phyloP scores from a whole-genome alignment of 2,797 vertebrate genomes.

The Crenichthys baileyi region DNA sequence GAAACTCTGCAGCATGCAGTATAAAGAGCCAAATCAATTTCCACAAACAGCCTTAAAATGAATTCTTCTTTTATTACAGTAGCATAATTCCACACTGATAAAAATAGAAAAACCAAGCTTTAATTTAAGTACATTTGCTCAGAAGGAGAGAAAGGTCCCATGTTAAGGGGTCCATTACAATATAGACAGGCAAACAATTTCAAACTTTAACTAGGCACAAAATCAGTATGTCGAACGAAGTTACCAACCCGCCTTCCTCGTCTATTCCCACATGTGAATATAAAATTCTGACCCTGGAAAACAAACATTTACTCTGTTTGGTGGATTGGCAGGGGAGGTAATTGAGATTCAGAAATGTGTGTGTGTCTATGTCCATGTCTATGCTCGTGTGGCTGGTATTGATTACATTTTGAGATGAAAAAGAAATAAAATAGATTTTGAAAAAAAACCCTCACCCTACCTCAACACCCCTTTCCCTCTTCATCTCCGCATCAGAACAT shows the following conservation, averaged over 20 bases:
- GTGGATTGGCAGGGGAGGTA: constrained; percentile 49
- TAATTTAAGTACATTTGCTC: too few species aligned
- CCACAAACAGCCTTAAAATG: not conserved
- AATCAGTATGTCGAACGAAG: constrained; percentile 2
- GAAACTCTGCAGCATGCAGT: not conserved
- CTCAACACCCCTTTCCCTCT: not conserved
- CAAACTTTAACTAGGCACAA: constrained; percentile 50
- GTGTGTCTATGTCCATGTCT: constrained; percentile 26
- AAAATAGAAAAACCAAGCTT: too few species aligned
- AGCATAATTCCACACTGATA: not conserved
- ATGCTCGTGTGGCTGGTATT: constrained; percentile 64
- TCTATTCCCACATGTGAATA: constrained; percentile 41
- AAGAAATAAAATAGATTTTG: constrained; percentile 33
- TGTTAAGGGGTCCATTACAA: constrained; percentile 57
- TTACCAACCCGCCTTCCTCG: not conserved
- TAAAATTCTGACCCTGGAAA: constrained; percentile 45
- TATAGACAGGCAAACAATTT: constrained; percentile 74
- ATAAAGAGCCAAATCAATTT: not conserved
- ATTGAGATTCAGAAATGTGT: constrained; percentile 54
- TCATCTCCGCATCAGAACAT: constrained; percentile 47
- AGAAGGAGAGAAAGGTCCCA: too few species aligned
- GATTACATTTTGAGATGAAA: constrained; percentile 60
- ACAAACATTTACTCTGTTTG: constrained; percentile 47
- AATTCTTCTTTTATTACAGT: not conserved
- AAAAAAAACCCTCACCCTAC: not conserved